Evolutionary conservation across 2,113 vertebrate genomes (phyloP), one percentile per base, ranked within the genome.

Genomic region (Gasterosteus aculeatus): DNA sequence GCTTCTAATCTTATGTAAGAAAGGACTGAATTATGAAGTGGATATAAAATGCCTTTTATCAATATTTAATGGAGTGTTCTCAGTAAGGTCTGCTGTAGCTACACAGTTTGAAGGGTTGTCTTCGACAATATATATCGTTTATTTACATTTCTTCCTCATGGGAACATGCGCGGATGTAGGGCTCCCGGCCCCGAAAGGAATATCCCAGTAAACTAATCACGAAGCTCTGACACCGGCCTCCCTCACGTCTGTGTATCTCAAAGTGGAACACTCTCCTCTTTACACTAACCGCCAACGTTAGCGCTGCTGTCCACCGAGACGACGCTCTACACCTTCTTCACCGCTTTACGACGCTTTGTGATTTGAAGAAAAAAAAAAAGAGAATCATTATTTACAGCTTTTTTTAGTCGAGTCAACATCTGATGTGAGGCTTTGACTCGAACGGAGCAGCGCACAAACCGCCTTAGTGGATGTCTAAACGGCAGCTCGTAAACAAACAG

Each of bases 401-500:
- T 66, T 22, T 42, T 54, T 65, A 47, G 35, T 14, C 68, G 71
- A 77, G n/a, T 85, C 81, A 72, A 65, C 18, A 80, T 62, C 73
- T 82, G 68, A 82, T 73, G 38, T 78, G 60, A 81, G 59, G 68
- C 82, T 60, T 87, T 83, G 77, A 87, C 90, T 88, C 86, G 85
- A 85, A 89, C 57, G 59, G 26, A 62, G 62, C 85, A 84, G 90
- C 85, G 79, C 72, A 75, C 79, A 84, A 93, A 92, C 84, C 84
- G 83, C 78, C 86, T 69, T 78, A 93, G 94, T 93, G 88, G 91
- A 87, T 70, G 83, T 84, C 84, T 92, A 92, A 92, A 92, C 63
- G 39, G 84, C 84, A 71, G 84, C 88, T 77, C 78, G 87, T 91
- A 93, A 93, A 94, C 89, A 94, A 93, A 92, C 91, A 93, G 80